phyloP scores from a whole-genome alignment of 2,113 vertebrate species.

The Corythornis vintsioides region DNA sequence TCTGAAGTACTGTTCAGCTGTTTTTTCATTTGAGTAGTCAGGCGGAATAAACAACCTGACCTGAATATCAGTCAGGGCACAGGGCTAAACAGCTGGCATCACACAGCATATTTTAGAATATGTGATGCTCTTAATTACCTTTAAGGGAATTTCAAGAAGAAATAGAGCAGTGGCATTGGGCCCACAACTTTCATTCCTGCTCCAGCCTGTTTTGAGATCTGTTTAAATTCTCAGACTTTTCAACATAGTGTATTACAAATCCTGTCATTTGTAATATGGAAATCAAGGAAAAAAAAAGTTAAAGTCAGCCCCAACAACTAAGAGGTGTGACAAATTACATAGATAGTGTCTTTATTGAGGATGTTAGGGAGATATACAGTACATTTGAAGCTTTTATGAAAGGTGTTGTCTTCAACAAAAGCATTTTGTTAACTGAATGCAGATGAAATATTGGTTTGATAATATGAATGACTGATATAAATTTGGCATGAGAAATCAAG shows the following conservation, averaged over 20 bases:
- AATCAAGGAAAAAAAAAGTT: not conserved
- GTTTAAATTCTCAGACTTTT: not conserved
- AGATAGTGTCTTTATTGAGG: not conserved
- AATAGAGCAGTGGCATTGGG: not conserved
- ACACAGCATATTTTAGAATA: not conserved
- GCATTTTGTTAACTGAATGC: not conserved
- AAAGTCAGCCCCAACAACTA: not conserved
- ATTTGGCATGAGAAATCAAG: not conserved
- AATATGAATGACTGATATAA: not conserved
- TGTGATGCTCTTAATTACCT: not conserved
- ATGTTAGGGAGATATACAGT: not conserved
- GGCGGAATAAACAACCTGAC: not conserved
- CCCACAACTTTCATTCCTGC: not conserved
- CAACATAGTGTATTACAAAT: not conserved
- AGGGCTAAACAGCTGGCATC: not conserved
- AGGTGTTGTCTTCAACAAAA: not conserved
- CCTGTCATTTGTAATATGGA: not conserved
- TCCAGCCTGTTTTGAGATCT: not conserved
- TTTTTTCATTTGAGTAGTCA: not conserved
- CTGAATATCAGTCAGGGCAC: not conserved
- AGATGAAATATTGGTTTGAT: not conserved
- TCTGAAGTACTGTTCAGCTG: not conserved
- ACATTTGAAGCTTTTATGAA: not conserved
- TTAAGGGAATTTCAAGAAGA: not conserved
- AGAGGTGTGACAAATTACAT: not conserved